Base-by-base conservation (phyloP, 2,113 vertebrate genomes). In the Epinephelus lanceolatus region DNA sequence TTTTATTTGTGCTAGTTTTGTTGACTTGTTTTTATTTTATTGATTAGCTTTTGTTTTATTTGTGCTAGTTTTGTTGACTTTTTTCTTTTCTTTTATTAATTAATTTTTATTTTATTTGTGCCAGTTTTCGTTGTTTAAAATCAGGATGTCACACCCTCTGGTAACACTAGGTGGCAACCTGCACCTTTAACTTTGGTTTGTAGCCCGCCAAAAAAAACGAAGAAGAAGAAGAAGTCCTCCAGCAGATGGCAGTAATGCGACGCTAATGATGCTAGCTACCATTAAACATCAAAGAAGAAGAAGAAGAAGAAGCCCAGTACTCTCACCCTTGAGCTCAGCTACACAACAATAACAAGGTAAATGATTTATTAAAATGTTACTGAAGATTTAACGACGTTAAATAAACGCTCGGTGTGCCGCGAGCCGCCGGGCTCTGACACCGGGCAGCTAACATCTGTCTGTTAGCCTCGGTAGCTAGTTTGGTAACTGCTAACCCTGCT, bases 401-500 rank as follows among this genome's bases (percentile, higher is more conserved):
- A 40, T 27, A 6, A 0, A 0, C 23, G 18, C 0, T 0, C 1
- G 4, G 25, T 27, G 3, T 33, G 0, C n/a, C 5, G 40, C 15
- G 13, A 13, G 57, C 2, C 17, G 0, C 3, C 5, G 37, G 5
- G 14, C 30, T 73, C 59, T 52, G 23, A 17, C 42, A 4, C 42
- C 17, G 37, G 53, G 2, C 11, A 21, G 77, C 69, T 56, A 47
- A 52, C 68, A 56, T 68, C 69, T 57, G 60, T 5, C 23, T 52
- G 14, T 23, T 73, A 67, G 74, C 78, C 25, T 55, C 59, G 72
- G 81, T 37, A 27, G 90, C 75, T 89, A 79, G 68, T 76, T 84
- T 52, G 65, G 25, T 53, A 75, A 83, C 23, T 81, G 89, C 86
- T 92, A 90, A 82, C 57, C 62, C 0, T 71, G 79, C 88, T 85